Base-by-base conservation (phyloP, 1,140 invertebrate genomes). In the Pachyrhynchus sulphureomaculatus region DNA sequence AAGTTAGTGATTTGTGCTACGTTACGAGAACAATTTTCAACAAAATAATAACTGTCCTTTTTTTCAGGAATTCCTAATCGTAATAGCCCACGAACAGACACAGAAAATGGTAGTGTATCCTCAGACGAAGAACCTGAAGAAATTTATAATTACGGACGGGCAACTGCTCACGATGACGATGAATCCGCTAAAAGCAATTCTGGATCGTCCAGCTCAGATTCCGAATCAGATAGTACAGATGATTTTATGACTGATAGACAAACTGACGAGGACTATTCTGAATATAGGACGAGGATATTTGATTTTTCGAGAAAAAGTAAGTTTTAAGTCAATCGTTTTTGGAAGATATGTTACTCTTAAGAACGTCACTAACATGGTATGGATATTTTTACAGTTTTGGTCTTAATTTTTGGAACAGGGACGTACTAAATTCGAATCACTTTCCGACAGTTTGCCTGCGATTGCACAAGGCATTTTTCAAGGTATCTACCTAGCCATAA, bases 221-320 rank as follows among this genome's bases (percentile, higher is more conserved):
- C 48, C 20, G 45, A 59, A 42, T 55, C 52, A 4, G 34, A 20
- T 24, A 47, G 55, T 26, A 53, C 41, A 4, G 57, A 64, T 32
- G 64, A 74, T 24, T 71, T 74, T 44, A 74, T 74, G 71, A 51
- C 13, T 8, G 71, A 74, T 13, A 32, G 62, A 34, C 58, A 66
- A 32, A 47, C 58, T 15, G 58, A 8, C 26, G 61, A 70, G 20
- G 68, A 75, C 44, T 66, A 72, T 45, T 56, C 53, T 2, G 68
- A 65, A 13, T 75, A 72, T 59, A 33, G 64, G 12, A 66, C 69
- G 34, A 67, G 62, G 44, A 73, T 75, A 20, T 71, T 74, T 48
- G 73, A 75, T 67, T 74, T 68, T 54, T 57, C 60, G 3, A 55
- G 59, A 18, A 69, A 67, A 62, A 26, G 60, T 62, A 36, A n/a